phyloP scores from a whole-genome alignment of 2,888 invertebrate species.

The Tupiocoris notatus region DNA sequence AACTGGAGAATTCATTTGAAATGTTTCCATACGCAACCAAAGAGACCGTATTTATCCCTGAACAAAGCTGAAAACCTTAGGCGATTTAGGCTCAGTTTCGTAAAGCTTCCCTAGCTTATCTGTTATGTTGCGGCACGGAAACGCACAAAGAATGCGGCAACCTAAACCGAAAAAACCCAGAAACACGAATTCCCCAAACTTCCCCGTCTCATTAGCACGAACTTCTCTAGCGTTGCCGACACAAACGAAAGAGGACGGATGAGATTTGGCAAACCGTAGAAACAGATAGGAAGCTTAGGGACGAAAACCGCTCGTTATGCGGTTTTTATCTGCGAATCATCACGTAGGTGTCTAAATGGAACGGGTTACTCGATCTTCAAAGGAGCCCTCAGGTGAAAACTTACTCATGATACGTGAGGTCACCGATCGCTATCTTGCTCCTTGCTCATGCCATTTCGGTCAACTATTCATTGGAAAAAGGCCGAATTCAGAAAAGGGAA shows the following conservation, averaged over 20 bases:
- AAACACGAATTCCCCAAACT: background rate
- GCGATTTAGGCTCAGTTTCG: too few species aligned
- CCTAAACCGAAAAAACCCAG: background rate
- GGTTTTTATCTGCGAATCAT: background rate
- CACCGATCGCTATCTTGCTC: too few species aligned
- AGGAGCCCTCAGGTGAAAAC: background rate
- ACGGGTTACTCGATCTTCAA: background rate
- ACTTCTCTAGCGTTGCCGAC: too few species aligned
- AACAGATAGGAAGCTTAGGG: background rate
- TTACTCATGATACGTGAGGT: background rate
- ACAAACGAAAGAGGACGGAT: background rate
- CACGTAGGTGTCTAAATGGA: background rate
- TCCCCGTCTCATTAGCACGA: background rate
- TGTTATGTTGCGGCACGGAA: background rate
- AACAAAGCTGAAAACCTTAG: too few species aligned
- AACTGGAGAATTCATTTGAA: too few species aligned
- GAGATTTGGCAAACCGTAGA: background rate
- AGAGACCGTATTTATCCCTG: too few species aligned
- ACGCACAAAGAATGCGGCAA: background rate
- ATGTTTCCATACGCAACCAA: too few species aligned
- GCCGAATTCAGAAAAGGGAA: too few species aligned
- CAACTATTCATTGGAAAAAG: too few species aligned
- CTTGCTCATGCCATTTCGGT: too few species aligned
- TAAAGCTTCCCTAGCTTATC: too few species aligned
- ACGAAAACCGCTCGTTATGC: background rate